These are phyloP conservation scores for Strigamia transsilvanica DNA, from an alignment of 2,888 invertebrate species.

Conservation along the genomic window DNA sequence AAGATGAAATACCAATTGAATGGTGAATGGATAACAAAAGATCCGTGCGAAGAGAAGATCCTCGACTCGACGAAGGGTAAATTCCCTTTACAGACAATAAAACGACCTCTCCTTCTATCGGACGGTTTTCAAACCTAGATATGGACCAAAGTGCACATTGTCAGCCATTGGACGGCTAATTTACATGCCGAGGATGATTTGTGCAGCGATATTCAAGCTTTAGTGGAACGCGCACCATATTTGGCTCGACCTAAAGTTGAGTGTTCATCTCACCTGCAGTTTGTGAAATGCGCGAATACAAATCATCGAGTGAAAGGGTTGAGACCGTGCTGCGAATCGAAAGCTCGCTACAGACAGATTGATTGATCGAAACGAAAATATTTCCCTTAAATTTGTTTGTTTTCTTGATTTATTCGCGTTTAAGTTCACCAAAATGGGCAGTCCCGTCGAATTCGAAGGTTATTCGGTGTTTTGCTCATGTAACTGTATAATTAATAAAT, in stretches of 20 bases:
- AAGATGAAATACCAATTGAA: not conserved
- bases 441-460: not conserved
- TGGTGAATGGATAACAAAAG: not conserved
- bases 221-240: constrained; percentile 30
- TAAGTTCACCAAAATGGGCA: not conserved
- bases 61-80: not conserved
- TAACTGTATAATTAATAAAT: constrained; percentile 45
- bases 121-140: not conserved
- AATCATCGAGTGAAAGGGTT: constrained; percentile 28
- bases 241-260: constrained; percentile 25
- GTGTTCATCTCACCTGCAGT: constrained; percentile 45
- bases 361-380: not conserved
- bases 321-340: constrained; percentile 34
- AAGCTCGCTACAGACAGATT: not conserved
- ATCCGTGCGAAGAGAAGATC: not conserved
- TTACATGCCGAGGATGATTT: constrained; percentile 33
- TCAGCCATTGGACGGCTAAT: not conserved
- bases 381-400: no score
- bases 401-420: not conserved
- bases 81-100: not conserved
- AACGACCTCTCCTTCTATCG: not conserved
- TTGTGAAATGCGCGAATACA: not conserved
- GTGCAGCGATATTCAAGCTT: constrained; percentile 11
- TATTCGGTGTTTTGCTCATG: constrained; percentile 34
- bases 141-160: not conserved